Base-by-base conservation (phyloP, 2,113 vertebrate genomes). In the Cnemophilus loriae region DNA sequence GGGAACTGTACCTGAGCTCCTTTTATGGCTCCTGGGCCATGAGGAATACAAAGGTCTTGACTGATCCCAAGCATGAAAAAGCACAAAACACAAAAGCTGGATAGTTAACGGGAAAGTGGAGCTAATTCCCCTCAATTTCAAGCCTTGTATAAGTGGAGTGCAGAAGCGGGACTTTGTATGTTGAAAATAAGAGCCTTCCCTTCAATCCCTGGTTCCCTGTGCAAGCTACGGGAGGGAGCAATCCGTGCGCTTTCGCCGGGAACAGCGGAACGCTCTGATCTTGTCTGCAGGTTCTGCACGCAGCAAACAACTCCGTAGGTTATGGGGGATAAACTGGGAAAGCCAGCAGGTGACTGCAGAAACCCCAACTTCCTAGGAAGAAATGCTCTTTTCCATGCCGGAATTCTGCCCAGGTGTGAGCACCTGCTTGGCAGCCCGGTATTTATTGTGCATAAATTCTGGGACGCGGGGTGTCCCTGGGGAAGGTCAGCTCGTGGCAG, bases 251-350 rank as follows among this genome's bases (percentile, higher is more conserved):
- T n/a, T n/a, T n/a, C n/a, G n/a, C n/a, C 0, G 0, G 16, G 52
- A 69, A 2, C 2, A 50, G 73, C 0, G 0, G 41, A 56, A 60
- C 0, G 1, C 74, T 55, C 13, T 33, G 26, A 4, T 53, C 59
- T 69, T 10, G 42, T 41, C 46, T 16, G 33, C 73, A 39, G 33
- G 30, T 50, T 67, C 46, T 52, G 32, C 37, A 14, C 30, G 1
- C 18, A 8, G 78, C 89, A n/a, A 42, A 53, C 59, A 79, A 3
- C 42, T 55, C 63, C 0, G 0, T 52, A 39, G 10, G 46, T 78
- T 59, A 1, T 5, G 21, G 22, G 69, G 60, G 27, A 47, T 55
- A 28, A 74, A 35, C 16, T 33, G 32, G 75, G 44, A 70, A 65
- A 53, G 16, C 9, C 67, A 65, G 60, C 5, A 5, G 56, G 21